phyloP scores from a whole-genome alignment of 1,140 invertebrate species.

The Scaptomyza graminum region DNA sequence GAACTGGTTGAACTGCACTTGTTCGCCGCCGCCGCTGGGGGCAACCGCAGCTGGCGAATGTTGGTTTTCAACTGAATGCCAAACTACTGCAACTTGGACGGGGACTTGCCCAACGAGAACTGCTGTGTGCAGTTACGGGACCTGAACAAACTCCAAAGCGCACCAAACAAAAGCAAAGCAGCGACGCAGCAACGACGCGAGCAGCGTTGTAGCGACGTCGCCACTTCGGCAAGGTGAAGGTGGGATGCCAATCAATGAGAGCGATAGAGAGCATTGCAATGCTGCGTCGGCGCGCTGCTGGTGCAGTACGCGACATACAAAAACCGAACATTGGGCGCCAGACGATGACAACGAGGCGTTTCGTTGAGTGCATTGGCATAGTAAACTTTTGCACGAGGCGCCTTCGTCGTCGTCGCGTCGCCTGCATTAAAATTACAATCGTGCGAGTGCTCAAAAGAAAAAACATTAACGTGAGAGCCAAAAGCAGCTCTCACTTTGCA shows the following conservation, averaged over 20 bases:
- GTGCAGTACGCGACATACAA: slow-evolving; percentile 24
- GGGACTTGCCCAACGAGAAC: slow-evolving; percentile 82
- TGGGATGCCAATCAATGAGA: slow-evolving; percentile 57
- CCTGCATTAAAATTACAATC: slow-evolving; percentile 36
- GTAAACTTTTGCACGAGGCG: slow-evolving; percentile 79
- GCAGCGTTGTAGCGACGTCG: slow-evolving; percentile 3
- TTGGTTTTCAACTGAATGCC: slow-evolving; percentile 78
- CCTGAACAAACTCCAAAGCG: slow-evolving; percentile 31
- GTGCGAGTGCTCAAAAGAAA: slow-evolving; percentile 10
- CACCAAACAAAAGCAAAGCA: slow-evolving; percentile 16
- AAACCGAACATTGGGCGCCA: slow-evolving; percentile 46
- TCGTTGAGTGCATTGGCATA: slow-evolving; percentile 76
- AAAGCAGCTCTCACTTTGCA: slow-evolving; percentile 30
- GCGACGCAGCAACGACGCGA: not conserved
- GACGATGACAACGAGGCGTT: slow-evolving; percentile 54
- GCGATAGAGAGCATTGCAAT: slow-evolving; percentile 36
- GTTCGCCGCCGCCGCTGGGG: slow-evolving; percentile 39
- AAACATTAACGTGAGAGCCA: not conserved
- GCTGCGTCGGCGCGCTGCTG: slow-evolving; percentile 32
- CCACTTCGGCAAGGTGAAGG: slow-evolving; percentile 60
- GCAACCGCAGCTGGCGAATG: slow-evolving; percentile 76
- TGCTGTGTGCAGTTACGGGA: slow-evolving; percentile 66
- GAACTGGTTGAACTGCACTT: slow-evolving; percentile 30
- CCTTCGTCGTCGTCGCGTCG: slow-evolving; percentile 36
- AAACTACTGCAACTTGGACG: slow-evolving; percentile 40